A percentile compares a stretch with the other conserved stretches of the same genome.
Evolutionary conservation across 2,113 vertebrate genomes (phyloP).

Genomic region (Burhinus oedicnemus): DNA sequence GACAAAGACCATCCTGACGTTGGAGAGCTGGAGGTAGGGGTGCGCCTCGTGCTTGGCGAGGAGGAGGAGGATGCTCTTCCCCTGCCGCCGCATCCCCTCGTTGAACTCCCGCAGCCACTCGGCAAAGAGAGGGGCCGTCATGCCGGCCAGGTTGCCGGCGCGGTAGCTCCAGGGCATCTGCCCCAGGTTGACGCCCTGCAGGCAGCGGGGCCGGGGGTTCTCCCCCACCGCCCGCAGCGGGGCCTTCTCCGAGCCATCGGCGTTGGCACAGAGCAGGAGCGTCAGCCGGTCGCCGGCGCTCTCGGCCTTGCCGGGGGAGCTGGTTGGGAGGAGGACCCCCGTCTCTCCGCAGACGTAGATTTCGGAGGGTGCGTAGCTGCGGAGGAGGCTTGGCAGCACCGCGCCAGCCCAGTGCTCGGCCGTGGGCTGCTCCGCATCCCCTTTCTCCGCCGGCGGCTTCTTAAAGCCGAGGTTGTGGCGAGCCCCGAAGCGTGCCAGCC

Average conservation of each 20-base stretch:
- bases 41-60: background rate
- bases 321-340: background rate
- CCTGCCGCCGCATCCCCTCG: background rate
- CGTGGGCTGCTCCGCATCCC: background rate
- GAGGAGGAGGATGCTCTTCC: constrained; percentile 4
- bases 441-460: background rate
- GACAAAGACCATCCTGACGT: constrained; percentile 1
- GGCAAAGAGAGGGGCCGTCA: background rate
- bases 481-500: background rate
- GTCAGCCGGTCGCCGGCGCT: background rate
- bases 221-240: constrained; percentile 27
- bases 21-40: constrained; percentile 13
- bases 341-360: constrained; percentile 16
- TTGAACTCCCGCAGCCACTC: constrained; percentile 51
- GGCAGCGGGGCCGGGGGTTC: background rate
- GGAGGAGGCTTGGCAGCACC: background rate
- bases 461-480: background rate
- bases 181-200: background rate
- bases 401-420: background rate
- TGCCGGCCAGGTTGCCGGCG: background rate
- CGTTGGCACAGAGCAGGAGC: constrained; percentile 47
- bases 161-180: constrained; percentile 42
- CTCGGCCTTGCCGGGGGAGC: fast-evolving
- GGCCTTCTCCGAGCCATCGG: constrained; percentile 13
- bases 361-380: background rate